phyloP scores from a whole-genome alignment of 2,888 invertebrate species.

The Ecdyonurus torrentis region DNA sequence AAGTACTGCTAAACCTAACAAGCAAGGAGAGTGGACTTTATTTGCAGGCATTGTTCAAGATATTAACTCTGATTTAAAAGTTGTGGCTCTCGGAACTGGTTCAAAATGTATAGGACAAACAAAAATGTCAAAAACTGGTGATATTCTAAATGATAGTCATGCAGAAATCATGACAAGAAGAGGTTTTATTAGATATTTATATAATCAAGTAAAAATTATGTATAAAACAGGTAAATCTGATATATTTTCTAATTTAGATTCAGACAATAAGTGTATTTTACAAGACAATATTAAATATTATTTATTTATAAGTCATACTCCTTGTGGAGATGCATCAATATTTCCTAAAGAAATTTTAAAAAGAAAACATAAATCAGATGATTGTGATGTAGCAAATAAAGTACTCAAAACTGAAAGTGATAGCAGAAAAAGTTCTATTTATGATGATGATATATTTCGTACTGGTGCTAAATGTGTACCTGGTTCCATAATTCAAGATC shows the following conservation, averaged over 20 bases:
- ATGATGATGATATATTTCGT: conserved; percentile 34
- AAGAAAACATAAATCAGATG: not conserved
- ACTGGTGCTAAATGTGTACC: conserved; percentile 81
- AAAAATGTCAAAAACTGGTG: conserved; percentile 43
- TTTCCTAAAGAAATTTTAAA: conserved; percentile 33
- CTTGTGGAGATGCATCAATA: conserved; percentile 90
- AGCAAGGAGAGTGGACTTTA: conserved; percentile 62
- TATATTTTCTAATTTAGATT: conserved; percentile 24
- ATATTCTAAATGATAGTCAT: conserved; percentile 75
- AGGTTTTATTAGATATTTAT: conserved; percentile 60
- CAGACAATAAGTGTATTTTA: conserved; percentile 29
- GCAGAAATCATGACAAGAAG: conserved; percentile 78
- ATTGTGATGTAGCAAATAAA: not conserved
- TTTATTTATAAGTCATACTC: conserved; percentile 72
- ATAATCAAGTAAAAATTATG: conserved; percentile 37
- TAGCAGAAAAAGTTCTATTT: conserved; percentile 9
- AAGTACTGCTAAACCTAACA: conserved; percentile 63
- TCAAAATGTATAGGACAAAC: conserved; percentile 74
- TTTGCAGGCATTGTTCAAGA: conserved; percentile 47
- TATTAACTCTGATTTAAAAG: conserved; percentile 23
- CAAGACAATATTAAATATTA: conserved; percentile 49
- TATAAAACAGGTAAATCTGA: conserved; percentile 19
- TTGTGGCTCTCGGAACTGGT: conserved; percentile 76
- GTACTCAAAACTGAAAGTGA: conserved; percentile 15
- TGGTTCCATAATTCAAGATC: conserved; percentile 41